Conservation (phyloP, 2,113 vertebrate genomes). For the Halcyon malimbica region DNA sequence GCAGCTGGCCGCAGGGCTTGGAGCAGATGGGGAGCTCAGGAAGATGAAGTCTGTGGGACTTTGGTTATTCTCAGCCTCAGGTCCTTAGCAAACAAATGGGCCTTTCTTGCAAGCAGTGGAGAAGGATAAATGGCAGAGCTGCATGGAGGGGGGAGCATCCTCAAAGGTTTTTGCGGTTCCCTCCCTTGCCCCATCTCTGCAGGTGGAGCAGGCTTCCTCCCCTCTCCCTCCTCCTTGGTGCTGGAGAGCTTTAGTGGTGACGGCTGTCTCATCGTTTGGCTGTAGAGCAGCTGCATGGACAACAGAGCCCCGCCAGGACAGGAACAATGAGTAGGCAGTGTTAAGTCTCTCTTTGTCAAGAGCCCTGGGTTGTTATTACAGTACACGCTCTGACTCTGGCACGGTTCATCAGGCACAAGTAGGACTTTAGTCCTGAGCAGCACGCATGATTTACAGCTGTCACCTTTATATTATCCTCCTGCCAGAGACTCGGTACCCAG, state of each 20-base stretch:
- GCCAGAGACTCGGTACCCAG: background rate
- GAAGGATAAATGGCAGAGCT: background rate
- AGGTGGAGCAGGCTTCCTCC: background rate
- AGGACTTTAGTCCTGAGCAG: constrained; percentile 4
- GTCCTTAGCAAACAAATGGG: background rate
- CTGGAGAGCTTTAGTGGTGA: background rate
- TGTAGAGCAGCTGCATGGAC: background rate
- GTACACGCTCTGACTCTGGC: background rate
- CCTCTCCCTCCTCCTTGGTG: background rate
- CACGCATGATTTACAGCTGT: constrained; percentile 6
- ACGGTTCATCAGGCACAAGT: background rate
- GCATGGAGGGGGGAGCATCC: background rate
- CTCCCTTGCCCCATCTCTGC: background rate
- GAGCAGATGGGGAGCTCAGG: background rate
- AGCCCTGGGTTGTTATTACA: background rate
- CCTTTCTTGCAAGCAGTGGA: background rate
- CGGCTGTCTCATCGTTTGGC: background rate
- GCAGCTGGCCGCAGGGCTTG: background rate
- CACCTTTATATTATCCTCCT: background rate
- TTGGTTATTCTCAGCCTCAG: too few relatives aligned
- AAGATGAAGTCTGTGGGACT: background rate
- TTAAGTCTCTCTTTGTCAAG: constrained; percentile 4
- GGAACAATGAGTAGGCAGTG: background rate
- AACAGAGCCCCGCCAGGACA: background rate
- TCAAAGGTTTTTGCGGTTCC: background rate